Evolutionary conservation across 1,140 invertebrate genomes (phyloP).

Genomic region (Drosophila insularis): DNA sequence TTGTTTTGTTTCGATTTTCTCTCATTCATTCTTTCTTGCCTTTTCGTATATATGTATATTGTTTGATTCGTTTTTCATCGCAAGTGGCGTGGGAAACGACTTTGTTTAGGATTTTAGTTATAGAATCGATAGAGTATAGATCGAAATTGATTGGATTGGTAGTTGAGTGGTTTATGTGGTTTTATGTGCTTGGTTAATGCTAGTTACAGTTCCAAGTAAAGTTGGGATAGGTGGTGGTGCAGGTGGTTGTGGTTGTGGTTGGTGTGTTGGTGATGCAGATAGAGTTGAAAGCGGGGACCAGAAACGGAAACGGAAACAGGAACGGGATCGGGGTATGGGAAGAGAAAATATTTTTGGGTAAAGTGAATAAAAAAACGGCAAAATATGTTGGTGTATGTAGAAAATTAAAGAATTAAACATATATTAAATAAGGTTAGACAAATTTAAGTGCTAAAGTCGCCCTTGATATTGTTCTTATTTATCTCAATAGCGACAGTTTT

Average conservation of each 20-base stretch:
- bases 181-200: conserved; percentile 67
- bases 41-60: conserved; percentile 28
- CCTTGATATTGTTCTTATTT: conserved; percentile 20
- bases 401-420: conserved; percentile 49
- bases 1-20: conserved; percentile 36
- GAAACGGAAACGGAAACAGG: conserved; percentile 29
- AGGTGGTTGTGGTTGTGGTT: conserved; percentile 23
- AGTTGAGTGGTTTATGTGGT: conserved; percentile 39
- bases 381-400: conserved; percentile 26
- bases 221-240: conserved; percentile 13
- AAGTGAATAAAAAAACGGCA: conserved; percentile 56
- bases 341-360: conserved; percentile 21
- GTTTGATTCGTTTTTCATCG: conserved; percentile 50
- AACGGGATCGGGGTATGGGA: conserved; percentile 33
- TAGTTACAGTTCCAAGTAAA: conserved; percentile 44
- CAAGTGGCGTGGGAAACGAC: conserved; percentile 25
- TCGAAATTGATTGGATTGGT: conserved; percentile 33
- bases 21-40: conserved; percentile 27
- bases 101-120: conserved; percentile 48
- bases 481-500: conserved; percentile 26
- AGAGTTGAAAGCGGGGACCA: conserved; percentile 22
- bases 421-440: conserved; percentile 64
- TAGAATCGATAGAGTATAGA: background rate
- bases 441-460: conserved; percentile 55
- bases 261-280: conserved; percentile 28